Conservation (phyloP, 2,888 invertebrate species). For the Margaritifera margaritifera region DNA sequence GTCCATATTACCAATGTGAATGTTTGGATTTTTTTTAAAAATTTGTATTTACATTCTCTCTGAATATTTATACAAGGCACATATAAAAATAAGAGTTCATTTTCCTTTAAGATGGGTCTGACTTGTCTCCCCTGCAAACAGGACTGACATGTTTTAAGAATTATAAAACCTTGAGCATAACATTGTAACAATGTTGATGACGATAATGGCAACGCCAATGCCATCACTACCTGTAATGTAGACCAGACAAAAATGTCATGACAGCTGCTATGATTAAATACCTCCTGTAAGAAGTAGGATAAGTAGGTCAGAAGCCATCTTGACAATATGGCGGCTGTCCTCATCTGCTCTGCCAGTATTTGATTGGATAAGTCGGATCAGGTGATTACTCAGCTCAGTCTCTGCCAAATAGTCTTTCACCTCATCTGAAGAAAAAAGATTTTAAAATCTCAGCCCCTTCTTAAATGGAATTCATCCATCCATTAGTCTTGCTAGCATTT, state of each 20-base stretch:
- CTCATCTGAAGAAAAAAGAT: slow-evolving; percentile 78
- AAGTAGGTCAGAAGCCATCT: slow-evolving; percentile 89
- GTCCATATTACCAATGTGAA: too few species aligned
- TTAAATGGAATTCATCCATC: slow-evolving; percentile 61
- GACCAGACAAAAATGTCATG: not conserved
- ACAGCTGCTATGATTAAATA: slow-evolving; percentile 71
- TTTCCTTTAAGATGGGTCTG: too few species aligned
- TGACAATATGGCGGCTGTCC: slow-evolving; percentile 79
- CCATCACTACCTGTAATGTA: too few species aligned
- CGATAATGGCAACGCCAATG: too few species aligned
- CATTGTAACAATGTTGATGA: too few species aligned
- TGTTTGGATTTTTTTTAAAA: too few species aligned
- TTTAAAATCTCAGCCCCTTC: slow-evolving; percentile 80
- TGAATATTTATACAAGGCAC: too few species aligned
- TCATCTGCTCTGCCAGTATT: slow-evolving; percentile 76
- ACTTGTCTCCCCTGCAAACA: too few species aligned
- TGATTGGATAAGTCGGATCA: slow-evolving; percentile 83
- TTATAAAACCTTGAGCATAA: not conserved
- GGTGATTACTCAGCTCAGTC: slow-evolving; percentile 83
- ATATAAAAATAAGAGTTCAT: too few species aligned
- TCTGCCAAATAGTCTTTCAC: slow-evolving; percentile 85
- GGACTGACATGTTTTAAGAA: too few species aligned
- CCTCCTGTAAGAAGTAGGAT: slow-evolving; percentile 90
- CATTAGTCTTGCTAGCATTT: too few species aligned
- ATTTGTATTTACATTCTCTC: too few species aligned